Evolutionary conservation across 2,797 vertebrate species (phyloP).

Genomic region (Enteromius afrohamiltoni): DNA sequence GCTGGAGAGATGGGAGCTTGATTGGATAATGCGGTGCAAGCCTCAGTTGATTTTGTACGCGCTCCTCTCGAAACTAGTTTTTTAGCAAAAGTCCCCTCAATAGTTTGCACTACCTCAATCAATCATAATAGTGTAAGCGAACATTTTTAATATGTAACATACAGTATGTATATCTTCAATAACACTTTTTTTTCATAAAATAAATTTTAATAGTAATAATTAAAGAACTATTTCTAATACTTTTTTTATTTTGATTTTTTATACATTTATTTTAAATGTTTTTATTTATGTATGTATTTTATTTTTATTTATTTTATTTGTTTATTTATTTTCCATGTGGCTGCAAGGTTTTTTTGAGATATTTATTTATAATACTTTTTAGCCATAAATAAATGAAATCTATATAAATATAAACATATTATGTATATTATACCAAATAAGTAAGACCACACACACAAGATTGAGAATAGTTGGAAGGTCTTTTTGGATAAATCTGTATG

Average conservation of each 20-base stretch:
- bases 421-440: background rate
- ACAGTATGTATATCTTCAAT: background rate
- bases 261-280: background rate
- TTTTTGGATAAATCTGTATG: background rate
- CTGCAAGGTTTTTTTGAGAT: no score
- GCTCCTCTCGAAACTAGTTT: no score
- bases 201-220: background rate
- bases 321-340: no score
- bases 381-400: background rate
- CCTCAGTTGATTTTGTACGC: no score
- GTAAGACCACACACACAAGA: background rate
- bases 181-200: background rate
- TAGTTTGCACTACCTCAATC: no score
- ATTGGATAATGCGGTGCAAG: no score
- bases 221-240: background rate
- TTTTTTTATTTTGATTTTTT: background rate
- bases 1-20: no score
- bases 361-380: slow-evolving; percentile 3
- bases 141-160: background rate
- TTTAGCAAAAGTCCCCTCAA: no score
- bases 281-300: no score
- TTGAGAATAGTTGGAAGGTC: background rate
- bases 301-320: no score
- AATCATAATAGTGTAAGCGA: no score
- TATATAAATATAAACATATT: background rate